Conservation (phyloP, 2,797 vertebrate species). For the Muraenolepis orangiensis region DNA sequence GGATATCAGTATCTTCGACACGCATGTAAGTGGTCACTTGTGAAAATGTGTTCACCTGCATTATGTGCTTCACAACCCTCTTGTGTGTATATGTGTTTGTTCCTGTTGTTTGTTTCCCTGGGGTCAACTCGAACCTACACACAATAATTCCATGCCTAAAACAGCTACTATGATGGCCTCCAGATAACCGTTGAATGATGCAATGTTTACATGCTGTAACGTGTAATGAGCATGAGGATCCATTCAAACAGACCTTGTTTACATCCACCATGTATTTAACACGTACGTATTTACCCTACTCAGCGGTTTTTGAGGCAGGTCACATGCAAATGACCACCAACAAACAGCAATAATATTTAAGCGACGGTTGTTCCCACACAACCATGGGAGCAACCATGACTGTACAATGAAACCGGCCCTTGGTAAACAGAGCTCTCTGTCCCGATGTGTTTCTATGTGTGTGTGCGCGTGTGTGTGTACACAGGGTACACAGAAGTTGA, state of each 20-base stretch:
- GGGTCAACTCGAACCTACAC: neutral
- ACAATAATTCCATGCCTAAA: neutral
- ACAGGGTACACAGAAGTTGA: neutral
- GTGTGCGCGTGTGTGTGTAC: too few species aligned
- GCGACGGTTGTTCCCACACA: too few species aligned
- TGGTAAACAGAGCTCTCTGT: neutral
- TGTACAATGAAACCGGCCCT: neutral
- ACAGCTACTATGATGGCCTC: neutral
- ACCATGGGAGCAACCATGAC: neutral
- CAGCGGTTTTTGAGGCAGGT: too few species aligned
- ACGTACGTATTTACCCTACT: too few species aligned
- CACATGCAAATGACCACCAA: too few species aligned
- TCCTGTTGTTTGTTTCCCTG: neutral
- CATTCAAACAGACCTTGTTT: neutral
- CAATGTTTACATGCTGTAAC: too few species aligned
- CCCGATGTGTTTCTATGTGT: too few species aligned
- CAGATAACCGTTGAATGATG: neutral
- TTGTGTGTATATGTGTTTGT: neutral
- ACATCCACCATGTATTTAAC: too few species aligned
- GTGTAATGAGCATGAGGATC: neutral
- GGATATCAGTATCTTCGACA: too few species aligned
- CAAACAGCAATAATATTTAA: too few species aligned
- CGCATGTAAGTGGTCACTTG: too few species aligned
- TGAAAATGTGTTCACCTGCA: neutral
- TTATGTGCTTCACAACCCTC: neutral